phyloP scores from a whole-genome alignment of 2,797 vertebrate genomes.

The Columba guinea region DNA sequence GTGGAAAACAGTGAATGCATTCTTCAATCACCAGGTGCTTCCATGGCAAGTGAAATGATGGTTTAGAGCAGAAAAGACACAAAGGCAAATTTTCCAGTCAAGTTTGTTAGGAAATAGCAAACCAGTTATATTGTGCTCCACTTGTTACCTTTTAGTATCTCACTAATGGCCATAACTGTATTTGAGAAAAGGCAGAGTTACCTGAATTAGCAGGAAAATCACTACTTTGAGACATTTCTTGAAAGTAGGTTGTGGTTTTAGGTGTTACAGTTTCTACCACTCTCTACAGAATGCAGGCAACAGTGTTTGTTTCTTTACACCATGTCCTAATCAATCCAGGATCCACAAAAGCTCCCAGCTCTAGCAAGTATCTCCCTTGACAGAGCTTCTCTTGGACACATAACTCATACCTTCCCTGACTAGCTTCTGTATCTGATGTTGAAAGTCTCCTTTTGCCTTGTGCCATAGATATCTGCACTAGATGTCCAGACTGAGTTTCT shows the following conservation, averaged over 20 bases:
- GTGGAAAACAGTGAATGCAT: background rate
- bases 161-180: background rate
- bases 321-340: background rate
- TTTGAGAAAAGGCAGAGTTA: fast-evolving
- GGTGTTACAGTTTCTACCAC: background rate
- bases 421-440: background rate
- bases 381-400: background rate
- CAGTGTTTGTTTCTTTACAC: background rate
- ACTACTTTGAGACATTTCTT: background rate
- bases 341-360: background rate
- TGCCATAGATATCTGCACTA: background rate
- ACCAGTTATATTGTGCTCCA: background rate
- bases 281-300: background rate
- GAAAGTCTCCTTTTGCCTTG: background rate
- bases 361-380: background rate
- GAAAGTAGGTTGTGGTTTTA: background rate
- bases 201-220: background rate
- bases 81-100: background rate
- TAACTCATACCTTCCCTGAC: background rate
- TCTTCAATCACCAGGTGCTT: background rate
- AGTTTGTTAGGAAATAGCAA: background rate
- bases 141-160: background rate
- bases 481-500: background rate
- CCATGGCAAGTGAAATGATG: background rate
- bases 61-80: background rate